Evolutionary conservation across 2,888 invertebrate genomes (phyloP).

Genomic region (Pollenia angustigena): DNA sequence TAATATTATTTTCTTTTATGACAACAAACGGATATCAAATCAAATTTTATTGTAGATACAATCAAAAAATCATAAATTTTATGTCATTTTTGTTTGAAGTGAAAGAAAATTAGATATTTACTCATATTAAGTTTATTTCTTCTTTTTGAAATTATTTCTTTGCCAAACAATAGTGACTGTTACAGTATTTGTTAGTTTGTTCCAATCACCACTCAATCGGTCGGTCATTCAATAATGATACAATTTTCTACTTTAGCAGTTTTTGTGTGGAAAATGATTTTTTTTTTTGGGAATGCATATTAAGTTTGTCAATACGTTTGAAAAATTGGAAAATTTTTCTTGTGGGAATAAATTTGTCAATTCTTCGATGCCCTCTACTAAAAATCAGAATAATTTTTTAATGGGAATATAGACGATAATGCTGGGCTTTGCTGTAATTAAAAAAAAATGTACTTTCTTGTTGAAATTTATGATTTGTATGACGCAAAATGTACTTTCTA

Average conservation of each 20-base stretch:
- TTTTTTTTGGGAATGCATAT: background rate
- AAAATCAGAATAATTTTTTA: too few relatives aligned
- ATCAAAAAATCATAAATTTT: constrained; percentile 52
- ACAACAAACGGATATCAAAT: constrained; percentile 64
- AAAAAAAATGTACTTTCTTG: too few relatives aligned
- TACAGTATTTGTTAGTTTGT: constrained; percentile 29
- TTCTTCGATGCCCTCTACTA: too few relatives aligned
- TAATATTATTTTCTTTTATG: constrained; percentile 11
- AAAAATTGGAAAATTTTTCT: too few relatives aligned
- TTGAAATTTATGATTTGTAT: too few relatives aligned
- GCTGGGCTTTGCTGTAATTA: too few relatives aligned
- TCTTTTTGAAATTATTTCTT: constrained; percentile 48
- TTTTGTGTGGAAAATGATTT: constrained; percentile 21
- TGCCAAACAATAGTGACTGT: constrained; percentile 59
- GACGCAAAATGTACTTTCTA: too few relatives aligned
- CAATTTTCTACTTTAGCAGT: constrained; percentile 60
- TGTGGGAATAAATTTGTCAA: too few relatives aligned
- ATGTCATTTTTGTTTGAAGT: constrained; percentile 62
- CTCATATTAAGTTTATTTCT: constrained; percentile 45
- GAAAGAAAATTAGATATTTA: constrained; percentile 67
- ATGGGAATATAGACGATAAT: too few relatives aligned
- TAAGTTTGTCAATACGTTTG: background rate
- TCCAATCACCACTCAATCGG: constrained; percentile 24
- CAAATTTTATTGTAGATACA: constrained; percentile 36
- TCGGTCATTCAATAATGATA: constrained; percentile 57